Conservation (phyloP, 2,113 vertebrate genomes). For the Nibea coibor region DNA sequence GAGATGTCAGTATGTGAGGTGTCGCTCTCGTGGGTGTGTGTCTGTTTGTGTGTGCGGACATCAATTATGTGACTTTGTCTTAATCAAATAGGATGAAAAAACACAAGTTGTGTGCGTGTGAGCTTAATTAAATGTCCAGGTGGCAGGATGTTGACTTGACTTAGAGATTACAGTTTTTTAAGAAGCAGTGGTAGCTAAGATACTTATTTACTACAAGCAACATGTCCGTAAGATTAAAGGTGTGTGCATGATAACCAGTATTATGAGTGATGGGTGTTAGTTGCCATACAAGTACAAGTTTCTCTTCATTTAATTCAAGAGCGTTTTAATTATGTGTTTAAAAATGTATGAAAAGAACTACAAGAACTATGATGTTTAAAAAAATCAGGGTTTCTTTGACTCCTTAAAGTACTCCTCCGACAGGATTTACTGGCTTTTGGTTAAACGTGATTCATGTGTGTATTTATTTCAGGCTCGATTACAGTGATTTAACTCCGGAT, state of each 20-base stretch:
- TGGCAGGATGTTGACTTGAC: not conserved
- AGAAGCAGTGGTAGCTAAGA: not conserved
- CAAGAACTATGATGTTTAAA: accelerated
- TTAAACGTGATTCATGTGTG: not conserved
- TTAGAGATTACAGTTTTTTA: not conserved
- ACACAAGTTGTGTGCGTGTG: constrained; percentile 20
- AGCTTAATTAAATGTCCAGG: not conserved
- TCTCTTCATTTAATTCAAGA: constrained; percentile 3
- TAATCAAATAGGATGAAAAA: constrained; percentile 65
- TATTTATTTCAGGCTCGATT: not conserved
- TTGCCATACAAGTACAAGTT: constrained; percentile 11
- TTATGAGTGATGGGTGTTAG: not conserved
- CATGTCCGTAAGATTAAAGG: not conserved
- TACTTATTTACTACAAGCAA: no score
- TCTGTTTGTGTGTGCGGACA: not conserved
- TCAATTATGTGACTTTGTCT: constrained; percentile 36
- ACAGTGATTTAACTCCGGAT: not conserved
- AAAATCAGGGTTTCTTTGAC: not conserved
- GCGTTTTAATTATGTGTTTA: no score
- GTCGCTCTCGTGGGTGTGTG: not conserved
- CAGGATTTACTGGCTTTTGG: no score
- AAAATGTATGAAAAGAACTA: not conserved
- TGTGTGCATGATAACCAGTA: not conserved
- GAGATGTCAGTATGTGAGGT: not conserved
- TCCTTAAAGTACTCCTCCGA: not conserved